These are phyloP conservation scores for Pseudomyrmex pallidus DNA, from an alignment of 1,140 invertebrate species.

Conservation along the genomic window DNA sequence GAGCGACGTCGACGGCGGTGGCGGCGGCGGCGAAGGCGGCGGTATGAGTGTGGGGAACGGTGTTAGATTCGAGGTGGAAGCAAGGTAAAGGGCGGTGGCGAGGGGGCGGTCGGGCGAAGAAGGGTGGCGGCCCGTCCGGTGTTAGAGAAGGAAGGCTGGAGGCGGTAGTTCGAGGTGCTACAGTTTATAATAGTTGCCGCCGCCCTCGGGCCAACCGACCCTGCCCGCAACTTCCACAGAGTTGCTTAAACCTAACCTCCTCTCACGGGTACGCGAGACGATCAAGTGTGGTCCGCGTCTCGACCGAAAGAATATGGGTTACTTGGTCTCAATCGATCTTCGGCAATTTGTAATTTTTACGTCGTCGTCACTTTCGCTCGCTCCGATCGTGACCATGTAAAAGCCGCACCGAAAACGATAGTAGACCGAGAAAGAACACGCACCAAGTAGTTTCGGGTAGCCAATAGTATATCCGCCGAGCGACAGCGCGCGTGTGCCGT, in stretches of 20 bases:
- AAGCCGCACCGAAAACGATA: background rate
- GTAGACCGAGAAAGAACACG: background rate
- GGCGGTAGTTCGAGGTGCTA: conserved; percentile 86
- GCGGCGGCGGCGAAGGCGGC: conserved; percentile 8
- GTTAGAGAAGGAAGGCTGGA: conserved; percentile 78
- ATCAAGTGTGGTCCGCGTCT: conserved; percentile 76
- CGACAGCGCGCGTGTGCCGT: conserved; percentile 65
- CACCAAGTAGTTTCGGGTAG: background rate
- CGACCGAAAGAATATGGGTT: conserved; percentile 64
- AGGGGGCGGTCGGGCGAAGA: conserved; percentile 70
- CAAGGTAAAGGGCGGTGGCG: conserved; percentile 62
- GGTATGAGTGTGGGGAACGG: conserved; percentile 59
- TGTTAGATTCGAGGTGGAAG: conserved; percentile 65
- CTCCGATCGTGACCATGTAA: background rate
- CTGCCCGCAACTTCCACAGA: conserved; percentile 84
- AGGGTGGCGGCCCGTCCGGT: conserved; percentile 66
- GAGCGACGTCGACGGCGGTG: conserved; percentile 43
- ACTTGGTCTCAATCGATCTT: background rate
- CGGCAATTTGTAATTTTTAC: conserved; percentile 22
- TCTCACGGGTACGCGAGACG: conserved; percentile 64
- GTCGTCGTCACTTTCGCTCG: background rate
- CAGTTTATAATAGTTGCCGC: conserved; percentile 86
- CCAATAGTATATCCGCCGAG: conserved; percentile 72
- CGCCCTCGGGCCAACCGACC: conserved; percentile 82
- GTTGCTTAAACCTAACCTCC: conserved; percentile 85